Percentiles rank a stretch among this genome's conserved stretches.
These are phyloP conservation scores for Varanus komodoensis DNA, from an alignment of 2,113 vertebrate genomes.

Conservation along the genomic window DNA sequence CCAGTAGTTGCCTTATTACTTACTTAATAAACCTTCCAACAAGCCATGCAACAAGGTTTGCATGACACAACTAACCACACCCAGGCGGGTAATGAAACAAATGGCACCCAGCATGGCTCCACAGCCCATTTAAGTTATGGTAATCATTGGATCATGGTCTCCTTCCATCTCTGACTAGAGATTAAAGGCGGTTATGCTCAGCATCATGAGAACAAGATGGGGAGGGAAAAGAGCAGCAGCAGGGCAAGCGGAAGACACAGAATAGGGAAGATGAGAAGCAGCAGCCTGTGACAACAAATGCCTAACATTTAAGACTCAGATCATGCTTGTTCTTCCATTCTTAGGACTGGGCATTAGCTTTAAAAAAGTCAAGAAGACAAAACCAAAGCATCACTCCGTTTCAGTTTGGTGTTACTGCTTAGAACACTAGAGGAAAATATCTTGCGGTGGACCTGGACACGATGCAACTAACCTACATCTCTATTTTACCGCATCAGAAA, in stretches of 20 bases:
- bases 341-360: background rate
- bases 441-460: no score
- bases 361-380: background rate
- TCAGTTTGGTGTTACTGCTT: no score
- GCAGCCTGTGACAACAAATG: background rate
- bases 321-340: background rate
- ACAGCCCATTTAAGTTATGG: no score
- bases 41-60: no score
- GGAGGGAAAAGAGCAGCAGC: background rate
- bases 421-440: no score
- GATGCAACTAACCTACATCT: accelerated
- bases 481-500: background rate
- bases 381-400: background rate
- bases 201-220: background rate
- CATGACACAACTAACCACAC: no score
- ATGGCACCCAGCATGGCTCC: no score
- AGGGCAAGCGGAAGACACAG: background rate
- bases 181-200: background rate
- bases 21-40: no score
- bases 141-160: no score
- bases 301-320: background rate
- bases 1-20: no score
- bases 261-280: background rate
- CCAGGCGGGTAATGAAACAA: no score
- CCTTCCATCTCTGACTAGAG: background rate